Evolutionary conservation across 2,113 vertebrate genomes (phyloP), one percentile per base, ranked within the genome.

Genomic region (Labeo rohita): DNA sequence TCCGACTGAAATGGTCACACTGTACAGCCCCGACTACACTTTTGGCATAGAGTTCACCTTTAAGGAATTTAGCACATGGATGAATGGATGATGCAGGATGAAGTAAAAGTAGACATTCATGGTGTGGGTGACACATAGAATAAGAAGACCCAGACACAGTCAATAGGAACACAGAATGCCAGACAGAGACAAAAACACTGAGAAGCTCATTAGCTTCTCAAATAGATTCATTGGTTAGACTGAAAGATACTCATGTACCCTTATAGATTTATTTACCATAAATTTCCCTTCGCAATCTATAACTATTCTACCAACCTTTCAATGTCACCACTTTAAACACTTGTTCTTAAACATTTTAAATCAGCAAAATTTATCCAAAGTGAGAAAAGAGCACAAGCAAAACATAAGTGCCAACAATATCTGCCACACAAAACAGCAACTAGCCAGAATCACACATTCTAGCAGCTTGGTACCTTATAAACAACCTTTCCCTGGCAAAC

Each of bases 121-220:
- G 10, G 56, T 80, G 39, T 80, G 56, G 56, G 21, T 80, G 78
- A 39, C 78, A 47, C 18, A 80, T 52, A n/a, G 23, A 76, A 61
- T 28, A 61, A 80, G 66, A 65, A 11, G 4, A 73, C 16, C 59
- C 77, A 84, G 77, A 88, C 61, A 28, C 74, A 78, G 36, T 87
- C 34, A 43, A 83, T 83, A 15, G 61, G 54, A 78, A 72, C 7
- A 16, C 36, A 6, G 16, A 49, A 23, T 74, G 49, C 13, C 54
- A 79, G 77, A 39, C 8, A 1, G 79, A 76, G 28, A 78, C 36
- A 15, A 63, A 28, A 56, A 83, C 80, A 85, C 34, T 45, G 28
- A 28, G 28, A 28, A n/a, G n/a, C 59, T 43, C 54, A 39, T 72
- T 18, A 52, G 43, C 28, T 56, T 43, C 39, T 23, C 39, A 80